Conservation (phyloP, 2,113 vertebrate species). For the Pseudopodoces humilis region DNA sequence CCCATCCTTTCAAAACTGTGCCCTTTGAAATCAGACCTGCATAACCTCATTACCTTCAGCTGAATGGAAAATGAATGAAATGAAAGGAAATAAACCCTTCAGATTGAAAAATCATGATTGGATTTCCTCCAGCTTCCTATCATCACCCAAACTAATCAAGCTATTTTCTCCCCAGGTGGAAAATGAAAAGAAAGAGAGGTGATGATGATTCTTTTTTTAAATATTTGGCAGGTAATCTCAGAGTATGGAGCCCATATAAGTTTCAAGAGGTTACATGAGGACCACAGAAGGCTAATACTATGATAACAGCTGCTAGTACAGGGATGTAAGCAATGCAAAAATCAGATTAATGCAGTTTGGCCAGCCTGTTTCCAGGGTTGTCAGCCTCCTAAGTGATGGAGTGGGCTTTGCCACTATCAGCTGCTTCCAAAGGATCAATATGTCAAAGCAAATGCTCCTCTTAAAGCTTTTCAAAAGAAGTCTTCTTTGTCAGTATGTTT, state of each 20-base stretch:
- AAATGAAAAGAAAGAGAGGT: slow-evolving; percentile 41
- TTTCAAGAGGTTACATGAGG: slow-evolving; percentile 46
- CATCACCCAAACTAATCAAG: slow-evolving; percentile 47
- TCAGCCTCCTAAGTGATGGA: slow-evolving; percentile 11
- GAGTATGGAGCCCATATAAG: background rate
- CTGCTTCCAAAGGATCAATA: background rate
- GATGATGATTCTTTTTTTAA: slow-evolving; percentile 3
- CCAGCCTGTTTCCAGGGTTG: background rate
- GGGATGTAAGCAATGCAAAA: background rate
- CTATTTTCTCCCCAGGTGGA: slow-evolving; percentile 46
- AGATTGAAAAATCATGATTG: slow-evolving; percentile 43
- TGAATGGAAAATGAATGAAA: slow-evolving; percentile 45
- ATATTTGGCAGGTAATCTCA: slow-evolving; percentile 30
- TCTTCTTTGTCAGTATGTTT: background rate
- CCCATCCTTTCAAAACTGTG: slow-evolving; percentile 9
- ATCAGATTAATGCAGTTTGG: background rate
- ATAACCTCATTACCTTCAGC: slow-evolving; percentile 37
- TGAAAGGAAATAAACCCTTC: slow-evolving; percentile 47
- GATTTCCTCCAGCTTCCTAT: slow-evolving; percentile 47
- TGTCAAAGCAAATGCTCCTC: background rate
- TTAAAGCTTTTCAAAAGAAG: slow-evolving; percentile 1
- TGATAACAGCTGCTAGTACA: slow-evolving; percentile 31
- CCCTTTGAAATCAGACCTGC: slow-evolving; percentile 33
- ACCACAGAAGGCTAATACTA: slow-evolving; percentile 5
- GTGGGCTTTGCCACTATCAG: background rate